Conservation (phyloP, 1,140 invertebrate genomes). For the Lasioglossum baleicum region DNA sequence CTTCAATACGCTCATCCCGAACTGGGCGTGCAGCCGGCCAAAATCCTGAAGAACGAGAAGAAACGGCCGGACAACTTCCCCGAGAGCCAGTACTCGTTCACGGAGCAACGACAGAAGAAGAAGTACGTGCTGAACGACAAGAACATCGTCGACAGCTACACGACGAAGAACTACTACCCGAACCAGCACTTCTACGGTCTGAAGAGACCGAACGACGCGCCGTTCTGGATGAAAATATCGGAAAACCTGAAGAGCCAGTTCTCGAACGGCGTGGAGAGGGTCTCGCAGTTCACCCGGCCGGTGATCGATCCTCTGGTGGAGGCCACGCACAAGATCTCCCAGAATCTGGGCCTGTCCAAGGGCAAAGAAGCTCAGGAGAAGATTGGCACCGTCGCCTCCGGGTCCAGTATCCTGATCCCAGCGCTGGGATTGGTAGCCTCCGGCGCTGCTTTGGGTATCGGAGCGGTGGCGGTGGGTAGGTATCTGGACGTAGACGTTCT, state of each 20-base stretch:
- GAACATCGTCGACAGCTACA: constrained; percentile 71
- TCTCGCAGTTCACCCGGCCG: constrained; percentile 85
- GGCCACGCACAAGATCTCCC: constrained; percentile 88
- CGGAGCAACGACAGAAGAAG: constrained; percentile 76
- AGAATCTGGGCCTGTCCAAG: constrained; percentile 85
- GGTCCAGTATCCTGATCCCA: constrained; percentile 82
- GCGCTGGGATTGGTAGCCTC: constrained; percentile 88
- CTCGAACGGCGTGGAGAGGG: constrained; percentile 84
- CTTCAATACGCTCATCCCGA: constrained; percentile 90
- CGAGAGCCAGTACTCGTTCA: constrained; percentile 74
- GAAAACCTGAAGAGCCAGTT: constrained; percentile 87
- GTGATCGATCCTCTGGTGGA: constrained; percentile 87
- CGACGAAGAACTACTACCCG: constrained; percentile 73
- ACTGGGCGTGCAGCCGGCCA: constrained; percentile 87
- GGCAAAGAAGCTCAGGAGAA: constrained; percentile 84
- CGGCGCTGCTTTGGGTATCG: constrained; percentile 88
- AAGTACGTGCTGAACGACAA: constrained; percentile 74
- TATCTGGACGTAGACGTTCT: constrained; percentile 85
- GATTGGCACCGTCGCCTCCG: constrained; percentile 84
- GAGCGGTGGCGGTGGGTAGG: constrained; percentile 88
- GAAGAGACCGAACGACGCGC: constrained; percentile 79
- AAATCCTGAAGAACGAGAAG: constrained; percentile 80
- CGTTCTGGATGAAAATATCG: constrained; percentile 86
- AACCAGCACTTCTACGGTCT: constrained; percentile 75
- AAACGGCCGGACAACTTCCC: constrained; percentile 78